These are phyloP conservation scores for Synanthedon myopaeformis DNA, from an alignment of 2,888 invertebrate species.

Conservation along the genomic window DNA sequence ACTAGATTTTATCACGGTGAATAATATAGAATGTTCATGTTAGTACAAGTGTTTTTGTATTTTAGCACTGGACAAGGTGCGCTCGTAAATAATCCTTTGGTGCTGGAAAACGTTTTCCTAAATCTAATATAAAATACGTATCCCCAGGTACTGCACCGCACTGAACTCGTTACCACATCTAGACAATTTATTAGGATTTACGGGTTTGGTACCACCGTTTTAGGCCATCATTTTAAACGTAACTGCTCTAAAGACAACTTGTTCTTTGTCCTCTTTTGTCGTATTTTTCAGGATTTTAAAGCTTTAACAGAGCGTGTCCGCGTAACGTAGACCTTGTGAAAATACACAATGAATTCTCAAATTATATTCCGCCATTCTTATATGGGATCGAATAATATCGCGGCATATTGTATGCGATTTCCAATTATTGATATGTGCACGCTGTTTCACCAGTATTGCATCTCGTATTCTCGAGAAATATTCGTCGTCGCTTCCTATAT, in stretches of 20 bases:
- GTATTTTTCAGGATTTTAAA: constrained; percentile 3
- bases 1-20: background rate
- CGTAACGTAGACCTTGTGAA: background rate
- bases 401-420: constrained; percentile 33
- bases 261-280: constrained; percentile 8
- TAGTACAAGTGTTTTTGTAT: constrained; percentile 2
- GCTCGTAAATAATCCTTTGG: constrained; percentile 34
- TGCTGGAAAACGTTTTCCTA: constrained; percentile 29
- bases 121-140: constrained; percentile 38
- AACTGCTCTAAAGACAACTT: constrained; percentile 13
- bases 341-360: background rate
- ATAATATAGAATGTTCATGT: background rate
- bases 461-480: constrained; percentile 29
- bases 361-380: constrained; percentile 1
- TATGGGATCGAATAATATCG: constrained; percentile 27
- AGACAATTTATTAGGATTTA: constrained; percentile 45
- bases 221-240: constrained; percentile 24
- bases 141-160: constrained; percentile 33
- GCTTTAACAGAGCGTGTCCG: background rate
- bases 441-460: constrained; percentile 30
- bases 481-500: constrained; percentile 12
- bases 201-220: constrained; percentile 19
- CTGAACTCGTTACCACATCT: constrained; percentile 35
- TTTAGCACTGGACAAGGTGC: constrained; percentile 10
- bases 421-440: constrained; percentile 41